Base-by-base conservation (phyloP, 2,113 vertebrate genomes). In the Scomber scombrus region DNA sequence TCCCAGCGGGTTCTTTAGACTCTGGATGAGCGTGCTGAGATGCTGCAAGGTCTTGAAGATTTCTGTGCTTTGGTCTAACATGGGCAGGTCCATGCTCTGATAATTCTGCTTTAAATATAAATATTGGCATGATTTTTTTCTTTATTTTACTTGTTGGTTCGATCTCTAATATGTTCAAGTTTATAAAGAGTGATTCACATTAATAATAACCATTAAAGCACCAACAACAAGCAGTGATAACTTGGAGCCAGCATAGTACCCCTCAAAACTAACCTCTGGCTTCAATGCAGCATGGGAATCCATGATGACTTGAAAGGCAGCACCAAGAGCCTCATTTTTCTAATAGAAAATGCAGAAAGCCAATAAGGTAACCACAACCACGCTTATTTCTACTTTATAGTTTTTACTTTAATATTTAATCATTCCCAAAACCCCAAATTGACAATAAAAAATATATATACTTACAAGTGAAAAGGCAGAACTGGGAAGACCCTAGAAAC, bases 21-120 rank as follows among this genome's bases (percentile, higher is more conserved):
- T 98, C 85, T 98, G 97, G 92, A 99, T 96, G 92, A 99, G 96
- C 84, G 94, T 96, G 96, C 95, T 99, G 96, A 99, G 97, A 94
- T 98, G 97, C 96, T 98, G 97, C 93, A 99, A 94, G 86, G 96
- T 99, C 96, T 97, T 97, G 89, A 99, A 97, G 81, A 99, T 97
- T 93, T 97, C 96, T 61, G 95, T 95, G 89, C 96, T 95, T 8
- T 98, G 96, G 92, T 99, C 97, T 87, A 97, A 88, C 95, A 96
- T 93, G 82, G 96, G 95, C 85, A 95, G 76, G 63, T 99, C 97
- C 54, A 95, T 57, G 74, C 92, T 93, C 66, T 93, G 95, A 88
- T 95, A 94, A 68, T 90, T 93, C 96, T 98, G 92, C 46, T 81
- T 57, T 14, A 6, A 31, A 65, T 3, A 67, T 3, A 75, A 29